A percentile compares a stretch with the other conserved stretches of the same genome.
Evolutionary conservation across 1,140 invertebrate species (phyloP).

Genomic region (Vanessa tameamea): DNA sequence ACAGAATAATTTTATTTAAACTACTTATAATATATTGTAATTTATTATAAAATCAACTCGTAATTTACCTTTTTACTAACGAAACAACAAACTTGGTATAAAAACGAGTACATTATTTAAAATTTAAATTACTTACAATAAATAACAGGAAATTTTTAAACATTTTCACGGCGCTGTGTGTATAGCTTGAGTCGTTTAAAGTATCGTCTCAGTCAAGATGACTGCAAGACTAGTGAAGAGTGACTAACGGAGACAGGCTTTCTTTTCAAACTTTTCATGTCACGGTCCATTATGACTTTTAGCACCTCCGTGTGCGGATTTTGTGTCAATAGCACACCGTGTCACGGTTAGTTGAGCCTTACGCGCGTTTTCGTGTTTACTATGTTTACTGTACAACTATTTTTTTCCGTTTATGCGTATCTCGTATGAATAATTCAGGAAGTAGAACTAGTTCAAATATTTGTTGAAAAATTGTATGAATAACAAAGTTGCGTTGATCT

Average conservation of each 20-base stretch:
- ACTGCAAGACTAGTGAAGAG: constrained; percentile 13
- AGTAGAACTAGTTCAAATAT: constrained; percentile 9
- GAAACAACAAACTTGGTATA: not conserved
- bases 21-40: no score
- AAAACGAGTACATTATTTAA: no score
- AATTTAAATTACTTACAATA: constrained; percentile 12
- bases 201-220: not conserved
- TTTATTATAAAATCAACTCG: no score
- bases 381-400: not conserved
- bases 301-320: constrained; percentile 59
- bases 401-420: not conserved
- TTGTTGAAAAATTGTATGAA: constrained; percentile 1
- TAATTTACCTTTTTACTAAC: no score
- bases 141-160: constrained; percentile 1
- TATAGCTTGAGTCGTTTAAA: not conserved
- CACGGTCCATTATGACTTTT: constrained; percentile 63
- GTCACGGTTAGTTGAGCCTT: constrained; percentile 32
- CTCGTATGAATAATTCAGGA: constrained; percentile 11
- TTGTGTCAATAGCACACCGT: constrained; percentile 52
- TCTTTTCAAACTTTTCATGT: constrained; percentile 50
- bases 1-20: no score
- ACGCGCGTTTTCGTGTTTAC: not conserved
- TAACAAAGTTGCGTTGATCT: no score
- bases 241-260: constrained; percentile 59
- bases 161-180: constrained; percentile 18